Conservation (phyloP, 1,140 invertebrate genomes). For the Leptestheria dahalacensis region DNA sequence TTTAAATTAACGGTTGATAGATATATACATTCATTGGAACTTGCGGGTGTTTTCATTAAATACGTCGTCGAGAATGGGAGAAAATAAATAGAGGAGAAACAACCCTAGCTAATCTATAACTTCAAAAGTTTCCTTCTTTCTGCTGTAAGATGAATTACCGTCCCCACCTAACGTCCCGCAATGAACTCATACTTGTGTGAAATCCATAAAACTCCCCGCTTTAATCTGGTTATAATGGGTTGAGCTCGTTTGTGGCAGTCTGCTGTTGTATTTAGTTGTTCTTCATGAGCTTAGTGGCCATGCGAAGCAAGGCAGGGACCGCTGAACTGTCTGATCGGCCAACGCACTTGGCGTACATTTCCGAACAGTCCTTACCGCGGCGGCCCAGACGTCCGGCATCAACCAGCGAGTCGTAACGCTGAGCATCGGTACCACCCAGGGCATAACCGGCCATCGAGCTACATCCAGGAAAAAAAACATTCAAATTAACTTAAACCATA, state of each 20-base stretch:
- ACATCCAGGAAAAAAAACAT: background rate
- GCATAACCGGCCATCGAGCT: constrained; percentile 17
- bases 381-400: constrained; percentile 67
- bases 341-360: constrained; percentile 39
- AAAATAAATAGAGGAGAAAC: too few relatives aligned
- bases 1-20: too few relatives aligned
- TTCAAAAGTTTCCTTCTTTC: too few relatives aligned
- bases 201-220: background rate
- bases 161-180: too few relatives aligned
- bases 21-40: too few relatives aligned
- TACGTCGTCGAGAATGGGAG: too few relatives aligned
- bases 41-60: too few relatives aligned
- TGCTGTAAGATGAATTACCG: too few relatives aligned
- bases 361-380: constrained; percentile 63
- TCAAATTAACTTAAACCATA: background rate
- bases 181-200: too few relatives aligned
- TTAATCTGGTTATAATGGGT: background rate
- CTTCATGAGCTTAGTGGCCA: constrained; percentile 12
- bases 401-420: constrained; percentile 46
- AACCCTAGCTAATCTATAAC: too few relatives aligned
- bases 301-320: constrained; percentile 12
- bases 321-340: constrained; percentile 11
- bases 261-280: background rate
- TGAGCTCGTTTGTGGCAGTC: too few relatives aligned
- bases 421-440: constrained; percentile 12